phyloP scores from a whole-genome alignment of 2,888 invertebrate genomes.

The Xiphydria camelus region DNA sequence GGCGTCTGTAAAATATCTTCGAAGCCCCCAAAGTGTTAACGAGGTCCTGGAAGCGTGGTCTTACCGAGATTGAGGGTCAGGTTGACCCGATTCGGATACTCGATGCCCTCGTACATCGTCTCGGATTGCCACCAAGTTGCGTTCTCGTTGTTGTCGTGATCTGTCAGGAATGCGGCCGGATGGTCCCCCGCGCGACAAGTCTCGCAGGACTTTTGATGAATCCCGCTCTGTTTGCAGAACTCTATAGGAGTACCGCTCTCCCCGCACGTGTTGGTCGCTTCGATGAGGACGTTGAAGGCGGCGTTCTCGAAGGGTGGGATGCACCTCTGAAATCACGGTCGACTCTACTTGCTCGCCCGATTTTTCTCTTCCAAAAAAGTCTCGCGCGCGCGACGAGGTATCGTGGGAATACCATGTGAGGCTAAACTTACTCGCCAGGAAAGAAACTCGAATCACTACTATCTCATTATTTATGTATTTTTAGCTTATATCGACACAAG shows the following conservation, averaged over 20 bases:
- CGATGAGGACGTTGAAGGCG: slow-evolving; percentile 86
- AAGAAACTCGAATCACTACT: no score
- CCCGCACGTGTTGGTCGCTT: slow-evolving; percentile 96
- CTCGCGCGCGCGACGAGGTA: no score
- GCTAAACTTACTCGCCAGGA: no score
- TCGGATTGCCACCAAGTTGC: slow-evolving; percentile 98
- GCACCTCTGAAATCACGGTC: slow-evolving; percentile 74
- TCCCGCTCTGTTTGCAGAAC: slow-evolving; percentile 92
- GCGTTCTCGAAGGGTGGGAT: slow-evolving; percentile 97
- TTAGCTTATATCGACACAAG: no score
- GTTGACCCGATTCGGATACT: slow-evolving; percentile 90
- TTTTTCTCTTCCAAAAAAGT: no score
- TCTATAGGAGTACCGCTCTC: slow-evolving; percentile 72
- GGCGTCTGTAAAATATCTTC: no score
- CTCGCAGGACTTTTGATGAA: slow-evolving; percentile 77
- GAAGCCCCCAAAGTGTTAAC: slow-evolving; percentile 3
- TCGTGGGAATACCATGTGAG: no score
- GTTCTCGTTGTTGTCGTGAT: slow-evolving; percentile 85
- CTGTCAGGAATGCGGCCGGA: slow-evolving; percentile 80
- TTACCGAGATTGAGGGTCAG: slow-evolving; percentile 85
- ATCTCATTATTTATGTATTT: no score
- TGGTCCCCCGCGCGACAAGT: slow-evolving; percentile 73
- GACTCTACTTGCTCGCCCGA: no score
- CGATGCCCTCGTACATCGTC: slow-evolving; percentile 93
- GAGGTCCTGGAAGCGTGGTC: no score